Evolutionary conservation across 2,888 invertebrate genomes (phyloP), one percentile per base, ranked within the genome.

Genomic region (Subacronicta megacephala): DNA sequence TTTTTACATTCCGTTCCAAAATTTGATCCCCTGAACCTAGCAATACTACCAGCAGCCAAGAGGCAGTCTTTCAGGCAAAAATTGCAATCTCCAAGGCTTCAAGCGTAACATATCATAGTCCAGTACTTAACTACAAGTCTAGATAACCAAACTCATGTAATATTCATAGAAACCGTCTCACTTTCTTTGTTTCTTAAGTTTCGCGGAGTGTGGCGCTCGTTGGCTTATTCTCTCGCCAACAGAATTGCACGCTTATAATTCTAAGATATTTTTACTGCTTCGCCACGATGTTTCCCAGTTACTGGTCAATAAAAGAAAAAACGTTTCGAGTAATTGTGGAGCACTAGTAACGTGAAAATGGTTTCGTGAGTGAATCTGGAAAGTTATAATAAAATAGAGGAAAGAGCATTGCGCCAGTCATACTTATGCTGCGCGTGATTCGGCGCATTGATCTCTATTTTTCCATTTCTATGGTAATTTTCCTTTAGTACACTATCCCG

Each of bases 141-240:
- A 41, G 58, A 36, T 58, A 57, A 0, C 38, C 35, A n/a, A 26
- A 5, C 53, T 66, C 69, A 62, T 68, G 57, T 33, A 31, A 62
- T 57, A 68, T 66, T 62, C 63, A 66, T 57, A 7, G 4, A 6
- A 23, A 16, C 20, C 49, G 57, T 50, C 67, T 68, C 69, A 75
- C 72, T 75, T 74, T 75, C 68, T 56, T 65, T 62, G 42, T 51
- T 57, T 65, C 60, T 44, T 37, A 54, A 61, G 59, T 75, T 74
- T 60, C 45, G 60, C 64, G 10, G 13, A 40, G 29, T 36, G 59
- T 40, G 45, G 31, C 38, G 9, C 51, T 52, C 56, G 55, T 37
- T 62, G 53, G 42, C n/a, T n/a, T 56, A 75, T 67, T 72, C 54
- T 51, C 37, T 29, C 35, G 52, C 59, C 29, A 56, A 57, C 40